Base-by-base conservation (phyloP, 2,113 vertebrate genomes). In the Pimephales promelas region DNA sequence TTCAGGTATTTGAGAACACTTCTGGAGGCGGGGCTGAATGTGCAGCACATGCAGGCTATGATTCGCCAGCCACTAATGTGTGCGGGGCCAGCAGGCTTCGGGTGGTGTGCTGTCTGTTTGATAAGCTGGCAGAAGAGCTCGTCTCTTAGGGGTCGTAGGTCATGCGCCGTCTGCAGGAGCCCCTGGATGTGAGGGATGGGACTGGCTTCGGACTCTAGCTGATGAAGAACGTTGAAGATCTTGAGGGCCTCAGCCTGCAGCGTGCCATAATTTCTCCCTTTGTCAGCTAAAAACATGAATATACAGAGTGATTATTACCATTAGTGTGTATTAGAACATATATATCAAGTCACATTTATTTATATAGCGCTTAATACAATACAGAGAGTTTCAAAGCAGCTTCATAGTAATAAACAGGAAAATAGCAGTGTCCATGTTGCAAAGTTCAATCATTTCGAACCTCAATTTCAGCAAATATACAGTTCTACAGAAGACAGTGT, bases 41-140 rank as follows among this genome's bases (percentile, higher is more conserved):
- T 96, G 89, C 97, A 98, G 84, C 95, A 96, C 91, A 98, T 94
- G 93, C 97, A 98, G 1, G 95, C 90, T 61, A 99, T 95, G 86
- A 97, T 95, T 91, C 95, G 96, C 97, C 97, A 98, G 78, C 92
- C 95, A 54, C 94, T 96, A 5, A 98, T 94, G 93, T 97, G 95
- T 7, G 95, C 96, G 0, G 82, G 74, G 0, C 94, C 92, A 24
- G 94, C 93, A 0, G 97, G 95, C 10, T 95, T 95, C 0, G 96
- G 95, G 40, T 95, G 94, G 47, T 95, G 93, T 5, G 92, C 94
- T 26, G 97, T 99, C 94, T 99, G 98, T 61, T 99, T 99, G 90
- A 99, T 92, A 68, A 99, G 96, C 91, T 99, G 98, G 82, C 97
- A 99, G 91, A 97, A 98, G 24, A 99, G 94, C 90, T 99, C 98